phyloP scores from a whole-genome alignment of 2,888 invertebrate genomes.

The Branchinecta sandiegonensis region DNA sequence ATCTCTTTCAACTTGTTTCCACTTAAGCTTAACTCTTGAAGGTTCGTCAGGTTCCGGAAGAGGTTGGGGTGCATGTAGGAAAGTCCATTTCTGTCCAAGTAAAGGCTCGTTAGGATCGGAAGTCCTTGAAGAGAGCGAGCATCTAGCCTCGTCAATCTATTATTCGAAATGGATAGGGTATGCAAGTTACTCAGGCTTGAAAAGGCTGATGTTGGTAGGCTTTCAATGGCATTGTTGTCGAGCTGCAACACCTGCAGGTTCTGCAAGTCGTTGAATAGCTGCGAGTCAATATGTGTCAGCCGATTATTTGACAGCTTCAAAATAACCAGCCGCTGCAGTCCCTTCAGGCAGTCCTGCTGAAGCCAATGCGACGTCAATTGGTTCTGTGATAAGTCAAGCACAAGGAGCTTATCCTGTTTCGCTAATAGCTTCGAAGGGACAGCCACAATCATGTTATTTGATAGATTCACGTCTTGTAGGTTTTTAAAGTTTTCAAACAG shows the following conservation, averaged over 20 bases:
- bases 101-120: conserved; percentile 66
- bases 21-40: conserved; percentile 78
- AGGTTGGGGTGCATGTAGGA: conserved; percentile 72
- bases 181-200: conserved; percentile 82
- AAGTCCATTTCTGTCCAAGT: conserved; percentile 69
- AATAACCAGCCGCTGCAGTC: conserved; percentile 70
- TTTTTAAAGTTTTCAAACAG: conserved; percentile 40
- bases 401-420: conserved; percentile 63
- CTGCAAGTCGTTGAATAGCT: conserved; percentile 69
- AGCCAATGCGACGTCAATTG: conserved; percentile 44
- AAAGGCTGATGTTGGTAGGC: conserved; percentile 72
- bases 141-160: conserved; percentile 67
- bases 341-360: conserved; percentile 59
- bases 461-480: conserved; percentile 70
- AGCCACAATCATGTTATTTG: conserved; percentile 77
- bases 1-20: conserved; percentile 66
- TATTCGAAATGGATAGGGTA: conserved; percentile 69
- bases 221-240: conserved; percentile 66
- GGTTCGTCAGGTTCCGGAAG: conserved; percentile 73
- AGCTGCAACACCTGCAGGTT: conserved; percentile 71
- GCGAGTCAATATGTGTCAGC: conserved; percentile 61
- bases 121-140: conserved; percentile 74
- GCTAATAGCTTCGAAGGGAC: conserved; percentile 70
- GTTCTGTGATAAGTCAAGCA: conserved; percentile 70
- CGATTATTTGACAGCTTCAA: conserved; percentile 71